phyloP scores from a whole-genome alignment of 2,113 vertebrate species.

The Dasypus novemcinctus region DNA sequence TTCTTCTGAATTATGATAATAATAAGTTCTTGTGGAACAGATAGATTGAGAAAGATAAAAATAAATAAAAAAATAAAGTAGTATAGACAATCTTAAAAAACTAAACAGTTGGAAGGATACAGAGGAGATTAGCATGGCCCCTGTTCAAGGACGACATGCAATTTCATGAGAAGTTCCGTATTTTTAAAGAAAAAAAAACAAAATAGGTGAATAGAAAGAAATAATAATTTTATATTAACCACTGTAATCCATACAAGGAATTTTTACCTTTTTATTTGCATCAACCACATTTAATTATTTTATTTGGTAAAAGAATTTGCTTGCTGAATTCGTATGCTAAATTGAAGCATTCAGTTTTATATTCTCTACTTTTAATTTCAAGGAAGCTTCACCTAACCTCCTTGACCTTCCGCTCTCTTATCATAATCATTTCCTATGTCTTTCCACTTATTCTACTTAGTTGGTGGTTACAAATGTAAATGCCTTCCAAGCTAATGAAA shows the following conservation, averaged over 20 bases:
- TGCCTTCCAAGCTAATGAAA: neutral
- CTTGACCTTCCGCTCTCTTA: neutral
- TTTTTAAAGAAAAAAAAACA: no score
- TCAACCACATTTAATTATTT: neutral
- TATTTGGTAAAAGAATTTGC: neutral
- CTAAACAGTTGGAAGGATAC: neutral
- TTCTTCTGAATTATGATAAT: neutral
- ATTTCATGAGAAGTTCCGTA: no score
- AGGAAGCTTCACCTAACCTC: neutral
- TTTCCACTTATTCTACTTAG: neutral
- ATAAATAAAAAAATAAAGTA: neutral
- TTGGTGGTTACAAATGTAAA: neutral
- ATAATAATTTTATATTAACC: neutral
- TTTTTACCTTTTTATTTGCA: neutral
- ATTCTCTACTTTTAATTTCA: constrained; percentile 2
- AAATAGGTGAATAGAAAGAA: neutral
- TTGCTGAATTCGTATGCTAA: neutral
- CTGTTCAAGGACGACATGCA: no score
- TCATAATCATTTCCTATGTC: neutral
- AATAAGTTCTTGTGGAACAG: neutral
- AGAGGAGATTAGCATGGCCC: no score
- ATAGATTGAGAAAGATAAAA: neutral
- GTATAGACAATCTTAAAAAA: neutral
- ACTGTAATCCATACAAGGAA: neutral
- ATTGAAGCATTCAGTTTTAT: neutral